Conservation (phyloP, 2,797 vertebrate species). For the Sparus aurata region DNA sequence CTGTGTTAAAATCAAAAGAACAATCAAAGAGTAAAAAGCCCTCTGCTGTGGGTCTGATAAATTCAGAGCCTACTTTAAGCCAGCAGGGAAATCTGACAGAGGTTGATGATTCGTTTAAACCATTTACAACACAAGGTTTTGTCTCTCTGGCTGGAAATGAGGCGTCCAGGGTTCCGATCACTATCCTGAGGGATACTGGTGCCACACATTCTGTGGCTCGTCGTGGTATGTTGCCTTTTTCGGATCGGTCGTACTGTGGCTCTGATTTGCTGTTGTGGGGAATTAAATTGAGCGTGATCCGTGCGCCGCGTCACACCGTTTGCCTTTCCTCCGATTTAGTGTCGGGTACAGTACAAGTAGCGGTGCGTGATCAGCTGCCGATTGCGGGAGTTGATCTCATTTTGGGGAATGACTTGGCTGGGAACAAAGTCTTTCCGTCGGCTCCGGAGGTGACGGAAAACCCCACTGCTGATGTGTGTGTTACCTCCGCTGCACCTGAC, state of each 20-base stretch:
- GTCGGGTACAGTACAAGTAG: background rate
- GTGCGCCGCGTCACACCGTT: background rate
- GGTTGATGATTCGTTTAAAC: background rate
- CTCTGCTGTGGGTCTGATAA: background rate
- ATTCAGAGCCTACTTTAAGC: background rate
- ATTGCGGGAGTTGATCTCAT: too few species aligned
- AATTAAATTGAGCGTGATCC: background rate
- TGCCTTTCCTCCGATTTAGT: fast-evolving
- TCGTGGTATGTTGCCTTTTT: background rate
- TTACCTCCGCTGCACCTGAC: background rate
- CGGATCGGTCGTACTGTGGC: background rate
- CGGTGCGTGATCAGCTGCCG: background rate
- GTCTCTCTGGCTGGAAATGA: background rate
- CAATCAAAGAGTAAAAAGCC: background rate
- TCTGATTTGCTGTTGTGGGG: background rate
- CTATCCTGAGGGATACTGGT: background rate
- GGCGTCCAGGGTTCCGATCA: background rate
- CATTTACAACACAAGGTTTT: background rate
- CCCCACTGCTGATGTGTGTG: background rate
- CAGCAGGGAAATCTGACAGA: background rate
- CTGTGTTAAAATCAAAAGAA: background rate
- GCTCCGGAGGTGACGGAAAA: background rate
- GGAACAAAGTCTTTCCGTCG: background rate
- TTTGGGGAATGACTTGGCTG: background rate
- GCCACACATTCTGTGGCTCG: background rate